These are phyloP conservation scores for Geodia barretti DNA, from an alignment of 37 sponge, comb jelly and placozoan species.

Conservation along the genomic window DNA sequence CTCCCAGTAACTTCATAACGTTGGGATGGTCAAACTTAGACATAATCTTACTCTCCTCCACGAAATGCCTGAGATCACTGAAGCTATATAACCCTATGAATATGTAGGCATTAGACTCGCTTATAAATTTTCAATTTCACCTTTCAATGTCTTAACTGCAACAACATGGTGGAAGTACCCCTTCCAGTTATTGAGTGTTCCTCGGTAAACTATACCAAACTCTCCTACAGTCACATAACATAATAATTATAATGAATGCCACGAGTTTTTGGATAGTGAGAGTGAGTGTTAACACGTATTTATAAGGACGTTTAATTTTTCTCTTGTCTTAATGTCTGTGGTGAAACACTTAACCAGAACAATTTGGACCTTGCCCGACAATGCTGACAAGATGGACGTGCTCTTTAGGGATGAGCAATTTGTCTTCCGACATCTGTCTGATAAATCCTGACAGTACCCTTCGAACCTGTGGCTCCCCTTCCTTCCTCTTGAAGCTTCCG, in stretches of 20 bases:
- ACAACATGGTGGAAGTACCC: neutral
- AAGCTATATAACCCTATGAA: neutral
- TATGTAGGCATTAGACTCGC: neutral
- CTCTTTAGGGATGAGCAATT: neutral
- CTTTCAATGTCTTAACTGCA: constrained; percentile 8
- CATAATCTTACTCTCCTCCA: neutral
- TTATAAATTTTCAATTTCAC: neutral
- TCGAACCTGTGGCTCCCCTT: no score
- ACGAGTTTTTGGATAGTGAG: no score
- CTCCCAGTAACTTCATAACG: constrained; percentile 5
- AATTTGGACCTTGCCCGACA: neutral
- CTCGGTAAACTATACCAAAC: constrained; percentile 16
- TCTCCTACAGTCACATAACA: constrained; percentile 16
- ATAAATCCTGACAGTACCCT: neutral
- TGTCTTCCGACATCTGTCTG: neutral
- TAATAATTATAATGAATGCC: no score
- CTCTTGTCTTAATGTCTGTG: no score
- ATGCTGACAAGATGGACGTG: neutral
- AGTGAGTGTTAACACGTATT: no score
- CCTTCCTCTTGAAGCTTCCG: no score
- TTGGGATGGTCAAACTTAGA: constrained; percentile 4
- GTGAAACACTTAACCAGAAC: no score
- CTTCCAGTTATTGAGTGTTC: neutral
- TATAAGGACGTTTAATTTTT: no score
- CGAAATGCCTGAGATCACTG: neutral